These are phyloP conservation scores for Spea hammondii DNA, from an alignment of 2,797 vertebrate genomes.

Conservation along the genomic window DNA sequence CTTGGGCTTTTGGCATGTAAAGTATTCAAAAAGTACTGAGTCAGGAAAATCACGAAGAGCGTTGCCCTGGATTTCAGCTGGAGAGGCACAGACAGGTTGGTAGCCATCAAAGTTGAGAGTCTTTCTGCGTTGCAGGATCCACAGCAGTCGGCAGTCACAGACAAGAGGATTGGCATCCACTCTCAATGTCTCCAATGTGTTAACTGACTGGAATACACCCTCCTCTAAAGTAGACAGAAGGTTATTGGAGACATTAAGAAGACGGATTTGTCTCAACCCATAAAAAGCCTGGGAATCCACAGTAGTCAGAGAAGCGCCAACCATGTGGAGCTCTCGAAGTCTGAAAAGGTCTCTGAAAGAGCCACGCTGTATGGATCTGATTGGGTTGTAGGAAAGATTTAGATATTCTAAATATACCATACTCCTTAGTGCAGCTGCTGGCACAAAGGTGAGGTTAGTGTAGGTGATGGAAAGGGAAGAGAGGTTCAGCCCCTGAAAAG, in stretches of 20 bases:
- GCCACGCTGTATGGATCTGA: slow-evolving; percentile 84
- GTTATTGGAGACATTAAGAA: slow-evolving; percentile 92
- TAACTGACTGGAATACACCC: slow-evolving; percentile 88
- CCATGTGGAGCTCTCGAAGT: slow-evolving; percentile 91
- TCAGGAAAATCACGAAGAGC: slow-evolving; percentile 86
- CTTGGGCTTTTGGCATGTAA: slow-evolving; percentile 93
- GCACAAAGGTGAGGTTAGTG: slow-evolving; percentile 92
- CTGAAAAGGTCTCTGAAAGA: slow-evolving; percentile 86
- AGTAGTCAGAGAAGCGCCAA: slow-evolving; percentile 76
- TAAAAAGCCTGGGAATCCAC: slow-evolving; percentile 89
- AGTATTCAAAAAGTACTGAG: slow-evolving; percentile 91
- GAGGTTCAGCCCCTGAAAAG: slow-evolving; percentile 90
- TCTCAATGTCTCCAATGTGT: slow-evolving; percentile 87
- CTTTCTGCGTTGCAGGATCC: slow-evolving; percentile 94
- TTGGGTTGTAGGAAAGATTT: slow-evolving; percentile 93
- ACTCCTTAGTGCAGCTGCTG: slow-evolving; percentile 83
- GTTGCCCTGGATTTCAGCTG: slow-evolving; percentile 83
- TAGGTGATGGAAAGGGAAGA: slow-evolving; percentile 91
- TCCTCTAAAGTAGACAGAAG: slow-evolving; percentile 88
- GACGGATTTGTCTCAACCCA: slow-evolving; percentile 87
- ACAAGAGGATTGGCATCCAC: slow-evolving; percentile 90
- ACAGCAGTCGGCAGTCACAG: slow-evolving; percentile 94
- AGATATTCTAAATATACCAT: slow-evolving; percentile 86
- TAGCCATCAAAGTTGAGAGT: slow-evolving; percentile 90
- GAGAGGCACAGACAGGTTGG: slow-evolving; percentile 82